phyloP scores from a whole-genome alignment of 1,140 invertebrate genomes.

The Wiebesia pumilae region DNA sequence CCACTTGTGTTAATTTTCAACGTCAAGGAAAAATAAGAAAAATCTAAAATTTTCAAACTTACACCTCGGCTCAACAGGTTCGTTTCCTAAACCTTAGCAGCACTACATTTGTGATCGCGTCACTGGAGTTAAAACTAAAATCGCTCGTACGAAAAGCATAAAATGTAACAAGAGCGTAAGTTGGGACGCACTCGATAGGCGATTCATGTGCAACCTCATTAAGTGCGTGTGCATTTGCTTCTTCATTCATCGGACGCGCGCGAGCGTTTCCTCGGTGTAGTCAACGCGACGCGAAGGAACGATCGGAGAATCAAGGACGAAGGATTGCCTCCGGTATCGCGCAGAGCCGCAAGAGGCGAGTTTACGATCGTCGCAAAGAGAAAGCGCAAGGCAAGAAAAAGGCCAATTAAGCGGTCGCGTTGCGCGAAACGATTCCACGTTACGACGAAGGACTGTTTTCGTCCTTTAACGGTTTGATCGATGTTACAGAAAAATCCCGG shows the following conservation, averaged over 20 bases:
- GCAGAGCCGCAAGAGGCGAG: background rate
- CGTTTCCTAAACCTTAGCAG: background rate
- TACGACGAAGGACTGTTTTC: background rate
- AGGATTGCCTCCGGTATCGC: background rate
- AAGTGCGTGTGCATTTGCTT: background rate
- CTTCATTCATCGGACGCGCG: background rate
- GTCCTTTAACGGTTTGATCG: background rate
- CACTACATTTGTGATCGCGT: background rate
- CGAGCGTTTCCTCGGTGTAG: too few relatives aligned
- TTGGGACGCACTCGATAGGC: background rate
- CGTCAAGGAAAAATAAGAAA: too few relatives aligned
- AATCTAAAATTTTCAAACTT: too few relatives aligned
- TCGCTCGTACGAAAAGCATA: background rate
- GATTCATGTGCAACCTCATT: background rate
- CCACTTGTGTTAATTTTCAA: too few relatives aligned
- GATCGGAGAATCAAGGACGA: background rate
- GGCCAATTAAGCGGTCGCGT: background rate
- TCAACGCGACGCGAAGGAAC: background rate
- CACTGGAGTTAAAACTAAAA: background rate
- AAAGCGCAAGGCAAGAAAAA: background rate
- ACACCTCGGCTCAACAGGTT: background rate
- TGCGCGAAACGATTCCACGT: background rate
- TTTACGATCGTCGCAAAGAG: conserved; percentile 35
- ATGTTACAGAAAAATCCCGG: background rate
- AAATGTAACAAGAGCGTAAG: background rate